Conservation (phyloP, 2,797 vertebrate genomes). For the Alca torda region DNA sequence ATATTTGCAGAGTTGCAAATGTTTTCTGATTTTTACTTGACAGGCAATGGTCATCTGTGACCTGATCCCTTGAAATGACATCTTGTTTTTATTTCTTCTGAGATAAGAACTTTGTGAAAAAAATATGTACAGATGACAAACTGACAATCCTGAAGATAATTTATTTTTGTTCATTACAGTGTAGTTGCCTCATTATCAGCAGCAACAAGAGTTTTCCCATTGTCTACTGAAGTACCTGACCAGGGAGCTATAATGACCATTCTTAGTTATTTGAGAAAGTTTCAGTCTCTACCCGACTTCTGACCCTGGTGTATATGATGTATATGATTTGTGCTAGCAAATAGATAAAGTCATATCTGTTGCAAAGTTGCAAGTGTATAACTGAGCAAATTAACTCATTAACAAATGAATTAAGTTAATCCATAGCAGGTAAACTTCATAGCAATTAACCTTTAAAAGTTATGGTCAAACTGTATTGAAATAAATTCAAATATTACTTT, state of each 20-base stretch:
- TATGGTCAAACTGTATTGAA: background rate
- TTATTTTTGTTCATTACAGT: background rate
- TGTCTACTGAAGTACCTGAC: background rate
- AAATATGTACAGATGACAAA: conserved; percentile 3
- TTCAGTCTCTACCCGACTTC: background rate
- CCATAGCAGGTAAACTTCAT: background rate
- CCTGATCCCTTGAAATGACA: background rate
- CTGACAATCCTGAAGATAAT: background rate
- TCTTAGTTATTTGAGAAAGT: background rate
- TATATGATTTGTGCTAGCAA: background rate
- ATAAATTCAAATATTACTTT: conserved; percentile 34
- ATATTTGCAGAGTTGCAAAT: background rate
- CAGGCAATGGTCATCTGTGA: background rate
- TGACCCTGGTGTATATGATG: background rate
- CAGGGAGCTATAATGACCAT: background rate
- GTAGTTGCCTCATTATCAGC: background rate
- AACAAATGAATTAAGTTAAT: background rate
- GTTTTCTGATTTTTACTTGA: background rate
- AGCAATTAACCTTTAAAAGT: conserved; percentile 4
- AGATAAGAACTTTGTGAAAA: conserved; percentile 19
- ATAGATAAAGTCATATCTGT: background rate
- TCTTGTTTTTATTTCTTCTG: conserved; percentile 20
- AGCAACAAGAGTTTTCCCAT: background rate
- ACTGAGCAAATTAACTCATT: background rate
- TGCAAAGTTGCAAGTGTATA: background rate